These are phyloP conservation scores for Nannoperca obscura DNA, from an alignment of 2,797 vertebrate genomes.

Conservation along the genomic window DNA sequence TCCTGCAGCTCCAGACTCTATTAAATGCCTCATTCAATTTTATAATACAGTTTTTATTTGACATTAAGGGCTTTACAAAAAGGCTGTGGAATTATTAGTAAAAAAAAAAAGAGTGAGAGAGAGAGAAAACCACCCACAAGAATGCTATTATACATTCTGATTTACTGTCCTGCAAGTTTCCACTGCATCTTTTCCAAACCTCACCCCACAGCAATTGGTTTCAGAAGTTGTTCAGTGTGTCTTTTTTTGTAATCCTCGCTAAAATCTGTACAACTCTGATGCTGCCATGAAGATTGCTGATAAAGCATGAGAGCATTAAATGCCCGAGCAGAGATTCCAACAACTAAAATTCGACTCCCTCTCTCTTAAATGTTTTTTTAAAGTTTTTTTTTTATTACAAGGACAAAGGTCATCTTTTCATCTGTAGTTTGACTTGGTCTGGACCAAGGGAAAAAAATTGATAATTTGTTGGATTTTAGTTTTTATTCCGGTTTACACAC, in stretches of 20 bases:
- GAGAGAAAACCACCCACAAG: slow-evolving; percentile 23
- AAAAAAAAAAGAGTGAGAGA: slow-evolving; percentile 25
- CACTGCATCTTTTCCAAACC: slow-evolving; percentile 35
- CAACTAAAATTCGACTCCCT: not conserved
- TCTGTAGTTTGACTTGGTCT: not conserved
- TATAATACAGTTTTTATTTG: slow-evolving; percentile 83
- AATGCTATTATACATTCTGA: slow-evolving; percentile 56
- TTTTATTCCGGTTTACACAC: not conserved
- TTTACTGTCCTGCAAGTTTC: slow-evolving; percentile 39
- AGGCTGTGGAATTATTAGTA: slow-evolving; percentile 66
- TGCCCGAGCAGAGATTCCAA: not conserved
- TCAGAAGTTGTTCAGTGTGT: slow-evolving; percentile 38
- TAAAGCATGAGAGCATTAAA: slow-evolving; percentile 21
- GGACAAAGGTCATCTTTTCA: not conserved
- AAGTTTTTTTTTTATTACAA: not conserved
- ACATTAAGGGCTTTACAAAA: slow-evolving; percentile 79
- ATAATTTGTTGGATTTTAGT: not conserved
- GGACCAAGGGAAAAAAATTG: no score
- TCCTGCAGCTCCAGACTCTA: slow-evolving; percentile 79
- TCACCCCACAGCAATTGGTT: slow-evolving; percentile 38
- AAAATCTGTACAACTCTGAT: slow-evolving; percentile 23
- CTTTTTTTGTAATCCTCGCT: slow-evolving; percentile 31
- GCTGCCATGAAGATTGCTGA: slow-evolving; percentile 19
- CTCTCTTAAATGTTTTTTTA: not conserved
- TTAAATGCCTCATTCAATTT: slow-evolving; percentile 83